Percentiles rank a stretch among this genome's conserved stretches.
phyloP scores from a whole-genome alignment of 2,113 vertebrate species.

The Myiopsitta monachus region DNA sequence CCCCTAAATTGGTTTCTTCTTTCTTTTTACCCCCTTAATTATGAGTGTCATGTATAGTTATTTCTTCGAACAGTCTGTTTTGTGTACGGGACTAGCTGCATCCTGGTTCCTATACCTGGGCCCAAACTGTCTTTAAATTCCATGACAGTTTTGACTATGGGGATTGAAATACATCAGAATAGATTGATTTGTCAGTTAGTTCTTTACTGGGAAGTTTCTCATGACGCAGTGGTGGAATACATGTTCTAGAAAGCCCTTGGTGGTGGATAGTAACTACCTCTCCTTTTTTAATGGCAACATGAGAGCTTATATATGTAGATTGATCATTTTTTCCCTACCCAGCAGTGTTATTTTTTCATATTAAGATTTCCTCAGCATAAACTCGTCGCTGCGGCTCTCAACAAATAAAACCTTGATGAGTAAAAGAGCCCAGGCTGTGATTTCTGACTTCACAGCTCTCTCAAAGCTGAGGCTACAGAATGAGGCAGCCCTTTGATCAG shows the following conservation, averaged over 20 bases:
- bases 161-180: background rate
- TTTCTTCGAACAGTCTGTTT: background rate
- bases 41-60: fast-evolving
- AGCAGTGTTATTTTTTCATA: fast-evolving
- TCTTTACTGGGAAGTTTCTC: background rate
- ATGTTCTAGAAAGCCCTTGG: background rate
- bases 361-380: background rate
- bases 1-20: background rate
- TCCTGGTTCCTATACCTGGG: background rate
- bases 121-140: background rate
- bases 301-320: background rate
- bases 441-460: background rate
- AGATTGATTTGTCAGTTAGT: background rate
- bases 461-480: background rate
- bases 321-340: background rate
- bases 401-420: background rate
- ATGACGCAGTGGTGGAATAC: background rate
- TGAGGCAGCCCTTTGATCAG: background rate
- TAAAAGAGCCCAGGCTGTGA: background rate
- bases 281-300: background rate
- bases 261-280: background rate
- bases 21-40: background rate
- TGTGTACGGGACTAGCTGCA: fast-evolving
- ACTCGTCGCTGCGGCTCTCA: background rate
- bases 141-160: fast-evolving